Base-by-base conservation (phyloP, 2,113 vertebrate genomes). In the Parus major region DNA sequence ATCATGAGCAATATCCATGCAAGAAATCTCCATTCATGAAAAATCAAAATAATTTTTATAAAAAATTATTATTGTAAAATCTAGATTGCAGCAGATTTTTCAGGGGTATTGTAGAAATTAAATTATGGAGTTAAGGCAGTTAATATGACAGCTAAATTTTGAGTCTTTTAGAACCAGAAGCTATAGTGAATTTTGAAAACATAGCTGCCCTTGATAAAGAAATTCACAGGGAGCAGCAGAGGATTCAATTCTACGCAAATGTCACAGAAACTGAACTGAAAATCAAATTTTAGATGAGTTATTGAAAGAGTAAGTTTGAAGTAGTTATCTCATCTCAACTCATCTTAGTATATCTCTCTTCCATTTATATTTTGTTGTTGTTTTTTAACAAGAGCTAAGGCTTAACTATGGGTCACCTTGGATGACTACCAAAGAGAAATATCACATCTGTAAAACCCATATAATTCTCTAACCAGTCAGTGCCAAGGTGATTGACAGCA, bases 361-460 rank as follows among this genome's bases (percentile, higher is more conserved):
- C 14, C 4, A 1, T 68, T 68, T 87, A 8, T 88, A 2, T 3
- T 47, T 77, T 42, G 2, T 7, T 64, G 15, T 14, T 63, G 12
- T 42, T 68, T 57, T 61, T 31, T 49, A 53, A 41, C 4, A 33
- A 86, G 47, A 88, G 20, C 23, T 69, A 24, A 20, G 46, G 35
- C 65, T 76, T 91, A 66, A 60, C n/a, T 44, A n/a, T 64, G 9
- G 39, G 69, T 96, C 81, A 95, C 59, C 53, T 96, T 94, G 33
- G 28, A 80, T 56, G 25, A 46, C 47, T 93, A 79, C 42, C 50
- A 83, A 90, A 71, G 52, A 73, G 31, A 90, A 87, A 57, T 59
- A 69, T 47, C 29, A 36, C 29, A 18, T 87, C 7, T 41, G 41
- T 82, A 47, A 82, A 86, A 85, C 10, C 5, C 44, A 44, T 8